Percentiles rank a stretch among this genome's conserved stretches.
Conservation (phyloP, 2,113 vertebrate species). For the Trochalopteron elliotii region DNA sequence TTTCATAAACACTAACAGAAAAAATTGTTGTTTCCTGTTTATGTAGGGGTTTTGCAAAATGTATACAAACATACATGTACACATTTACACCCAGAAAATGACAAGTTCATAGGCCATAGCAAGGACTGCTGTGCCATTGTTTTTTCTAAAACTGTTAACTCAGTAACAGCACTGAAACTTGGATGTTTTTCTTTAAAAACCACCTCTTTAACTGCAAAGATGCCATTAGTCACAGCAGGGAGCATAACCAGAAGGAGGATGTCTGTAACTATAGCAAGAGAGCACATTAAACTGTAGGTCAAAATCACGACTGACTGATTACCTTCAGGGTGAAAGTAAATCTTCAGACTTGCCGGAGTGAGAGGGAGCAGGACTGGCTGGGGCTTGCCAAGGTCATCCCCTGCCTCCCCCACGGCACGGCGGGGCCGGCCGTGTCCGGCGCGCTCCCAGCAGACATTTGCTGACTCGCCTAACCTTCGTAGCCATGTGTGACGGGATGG, state of each 20-base stretch:
- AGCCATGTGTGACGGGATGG: not conserved
- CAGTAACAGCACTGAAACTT: not conserved
- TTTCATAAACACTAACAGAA: not conserved
- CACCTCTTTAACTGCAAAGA: constrained; percentile 20
- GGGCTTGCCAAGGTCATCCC: not conserved
- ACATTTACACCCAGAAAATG: not conserved
- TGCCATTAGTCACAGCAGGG: constrained; percentile 56
- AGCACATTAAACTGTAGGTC: constrained; percentile 60
- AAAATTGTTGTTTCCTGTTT: not conserved
- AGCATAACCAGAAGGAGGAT: constrained; percentile 55
- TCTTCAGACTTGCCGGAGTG: not conserved
- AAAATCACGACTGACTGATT: constrained; percentile 51
- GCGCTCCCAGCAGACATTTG: not conserved
- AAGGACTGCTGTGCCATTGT: not conserved
- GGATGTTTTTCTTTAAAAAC: constrained; percentile 36
- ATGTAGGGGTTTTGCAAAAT: not conserved
- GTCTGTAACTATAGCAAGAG: constrained; percentile 43
- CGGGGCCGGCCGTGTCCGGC: not conserved
- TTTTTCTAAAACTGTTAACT: not conserved
- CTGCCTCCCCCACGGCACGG: not conserved
- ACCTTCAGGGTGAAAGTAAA: constrained; percentile 51
- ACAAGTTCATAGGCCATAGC: not conserved
- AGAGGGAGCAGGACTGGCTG: not conserved
- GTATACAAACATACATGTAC: fast-evolving
- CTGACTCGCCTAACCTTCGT: not conserved